Conservation (phyloP, 2,888 invertebrate genomes). For the Atherix ibis region DNA sequence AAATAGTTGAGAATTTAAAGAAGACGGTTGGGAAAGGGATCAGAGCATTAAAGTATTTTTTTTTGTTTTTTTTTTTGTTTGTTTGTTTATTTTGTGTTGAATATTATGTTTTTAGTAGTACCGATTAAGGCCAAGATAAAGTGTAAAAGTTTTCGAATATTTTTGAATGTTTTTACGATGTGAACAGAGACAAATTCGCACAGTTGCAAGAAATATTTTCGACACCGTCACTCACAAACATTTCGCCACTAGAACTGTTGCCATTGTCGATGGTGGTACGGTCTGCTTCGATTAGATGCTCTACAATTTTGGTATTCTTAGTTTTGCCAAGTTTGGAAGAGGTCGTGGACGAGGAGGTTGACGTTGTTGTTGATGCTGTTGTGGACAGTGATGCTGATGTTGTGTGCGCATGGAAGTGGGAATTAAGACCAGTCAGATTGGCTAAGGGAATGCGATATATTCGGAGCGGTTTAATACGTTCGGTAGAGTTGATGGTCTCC, state of each 20-base stretch:
- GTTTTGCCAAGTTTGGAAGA: slow-evolving; percentile 6
- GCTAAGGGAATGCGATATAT: slow-evolving; percentile 24
- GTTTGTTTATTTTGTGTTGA: no score
- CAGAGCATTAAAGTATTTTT: no score
- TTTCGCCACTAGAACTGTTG: slow-evolving; percentile 4
- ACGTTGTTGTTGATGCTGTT: no score
- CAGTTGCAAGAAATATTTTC: slow-evolving; percentile 12
- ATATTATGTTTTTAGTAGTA: no score
- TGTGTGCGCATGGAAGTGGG: slow-evolving; percentile 23
- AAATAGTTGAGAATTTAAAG: no score
- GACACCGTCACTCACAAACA: slow-evolving; percentile 8
- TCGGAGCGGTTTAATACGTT: slow-evolving; percentile 21
- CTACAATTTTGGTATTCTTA: slow-evolving; percentile 11
- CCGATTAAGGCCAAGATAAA: no score
- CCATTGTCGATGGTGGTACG: slow-evolving; percentile 8
- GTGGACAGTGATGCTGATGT: no score
- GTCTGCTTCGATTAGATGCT: slow-evolving; percentile 11
- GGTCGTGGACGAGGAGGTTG: no score
- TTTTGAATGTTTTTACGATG: slow-evolving; percentile 2
- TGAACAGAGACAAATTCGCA: slow-evolving; percentile 12
- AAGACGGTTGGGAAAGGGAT: no score
- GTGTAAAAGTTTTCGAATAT: no score
- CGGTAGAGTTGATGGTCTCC: slow-evolving; percentile 14
- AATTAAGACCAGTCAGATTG: slow-evolving; percentile 22
- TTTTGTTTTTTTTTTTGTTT: no score